Base-by-base conservation (phyloP, 2,888 invertebrate species). In the Drosophila setosimentum region DNA sequence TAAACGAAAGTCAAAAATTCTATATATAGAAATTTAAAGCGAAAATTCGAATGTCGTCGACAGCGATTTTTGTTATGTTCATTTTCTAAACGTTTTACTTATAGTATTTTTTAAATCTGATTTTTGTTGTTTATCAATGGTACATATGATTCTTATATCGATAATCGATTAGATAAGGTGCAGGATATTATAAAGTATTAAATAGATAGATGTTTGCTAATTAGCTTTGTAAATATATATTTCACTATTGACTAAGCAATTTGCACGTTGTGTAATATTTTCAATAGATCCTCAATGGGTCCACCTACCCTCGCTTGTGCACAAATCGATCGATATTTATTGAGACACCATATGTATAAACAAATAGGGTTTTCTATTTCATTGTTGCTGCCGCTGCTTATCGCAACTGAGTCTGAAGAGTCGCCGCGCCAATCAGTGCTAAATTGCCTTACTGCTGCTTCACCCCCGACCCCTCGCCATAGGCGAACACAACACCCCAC, bases 1-100 rank as follows among this genome's bases (percentile, higher is more conserved):
- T 61, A 61, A 62, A 76, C 50, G 30, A 76, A 76, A 65, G n/a
- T 58, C 11, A 55, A 53, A 51, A 45, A 13, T 32, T 66, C 77
- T 79, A 79, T 80, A 80, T 80, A 80, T 79, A 79, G 79, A 73
- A 77, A 66, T 50, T 69, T 32, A 78, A 67, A 57, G 59, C 62
- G 66, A 72, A 68, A 58, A 76, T 45, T 54, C 48, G 37, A 72
- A 65, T 76, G 63, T 72, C 57, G 79, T 30, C 62, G 71, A 53
- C 68, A 76, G 60, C 53, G 64, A 80, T 60, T 75, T 72, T 27
- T 69, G 51, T 61, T 48, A 40, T 54, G 29, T 27, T 27, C 3
- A 27, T 48, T 72, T 72, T 8, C 13, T 27, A 21, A n/a, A 30
- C 21, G 32, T 33, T 49, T 24, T 29, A n/a, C 35, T 27, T 51